Conservation (phyloP, 2,888 invertebrate species). For the Pachliopta kotzebuea region DNA sequence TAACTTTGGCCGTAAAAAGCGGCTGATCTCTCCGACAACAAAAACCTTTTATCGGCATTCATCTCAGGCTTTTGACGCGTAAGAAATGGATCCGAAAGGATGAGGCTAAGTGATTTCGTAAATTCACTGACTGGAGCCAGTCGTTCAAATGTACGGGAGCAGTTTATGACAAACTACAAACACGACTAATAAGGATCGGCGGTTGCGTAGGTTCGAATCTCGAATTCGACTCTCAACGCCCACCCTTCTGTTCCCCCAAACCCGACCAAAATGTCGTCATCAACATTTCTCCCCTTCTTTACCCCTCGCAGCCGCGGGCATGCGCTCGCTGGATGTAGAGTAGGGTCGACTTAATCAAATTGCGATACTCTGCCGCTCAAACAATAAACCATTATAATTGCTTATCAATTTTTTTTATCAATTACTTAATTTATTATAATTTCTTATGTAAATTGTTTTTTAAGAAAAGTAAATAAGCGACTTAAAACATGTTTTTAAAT, state of each 20-base stretch:
- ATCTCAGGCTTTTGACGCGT: slow-evolving; percentile 46
- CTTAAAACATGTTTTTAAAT: too few relatives aligned
- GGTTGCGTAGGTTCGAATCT: slow-evolving; percentile 31
- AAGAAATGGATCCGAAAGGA: slow-evolving; percentile 44
- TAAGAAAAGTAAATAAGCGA: too few relatives aligned
- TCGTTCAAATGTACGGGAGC: slow-evolving; percentile 22
- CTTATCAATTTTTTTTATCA: background rate
- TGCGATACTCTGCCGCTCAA: slow-evolving; percentile 35
- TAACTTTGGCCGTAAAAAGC: slow-evolving; percentile 42
- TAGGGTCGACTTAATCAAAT: slow-evolving; percentile 54
- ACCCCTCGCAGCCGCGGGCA: slow-evolving; percentile 46
- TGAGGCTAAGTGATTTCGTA: slow-evolving; percentile 28
- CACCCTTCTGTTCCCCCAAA: slow-evolving; percentile 49
- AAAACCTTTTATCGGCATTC: slow-evolving; percentile 62
- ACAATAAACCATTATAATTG: slow-evolving; percentile 37
- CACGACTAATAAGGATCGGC: slow-evolving; percentile 32
- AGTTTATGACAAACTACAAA: slow-evolving; percentile 34
- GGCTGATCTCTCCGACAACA: slow-evolving; percentile 48
- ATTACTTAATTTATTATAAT: too few relatives aligned
- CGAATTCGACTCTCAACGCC: slow-evolving; percentile 41
- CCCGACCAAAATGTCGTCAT: slow-evolving; percentile 68
- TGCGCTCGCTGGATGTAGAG: slow-evolving; percentile 57
- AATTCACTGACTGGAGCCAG: slow-evolving; percentile 26
- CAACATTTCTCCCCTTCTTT: slow-evolving; percentile 49
- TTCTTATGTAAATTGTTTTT: too few relatives aligned